Evolutionary conservation across 2,888 invertebrate genomes (phyloP).

Genomic region (Cetonia aurata): DNA sequence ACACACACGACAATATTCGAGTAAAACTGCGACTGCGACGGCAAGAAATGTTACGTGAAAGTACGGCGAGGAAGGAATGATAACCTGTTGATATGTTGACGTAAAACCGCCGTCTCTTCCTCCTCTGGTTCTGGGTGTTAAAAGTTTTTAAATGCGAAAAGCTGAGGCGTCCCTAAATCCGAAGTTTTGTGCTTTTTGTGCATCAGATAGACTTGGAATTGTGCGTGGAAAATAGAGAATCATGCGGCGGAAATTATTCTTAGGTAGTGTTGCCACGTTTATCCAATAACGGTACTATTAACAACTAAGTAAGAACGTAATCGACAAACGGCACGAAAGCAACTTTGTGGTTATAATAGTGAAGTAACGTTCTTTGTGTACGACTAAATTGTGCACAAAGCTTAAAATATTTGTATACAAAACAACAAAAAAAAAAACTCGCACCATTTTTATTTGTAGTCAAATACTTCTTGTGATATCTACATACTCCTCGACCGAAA

Average conservation of each 20-base stretch:
- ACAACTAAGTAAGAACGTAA: background rate
- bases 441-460: conserved; percentile 4
- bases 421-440: conserved; percentile 1
- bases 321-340: background rate
- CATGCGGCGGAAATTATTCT: background rate
- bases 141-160: conserved; percentile 5
- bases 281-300: conserved; percentile 44
- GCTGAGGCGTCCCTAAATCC: background rate
- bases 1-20: background rate
- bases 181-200: background rate
- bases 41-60: conserved; percentile 35
- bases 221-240: background rate
- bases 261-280: conserved; percentile 44
- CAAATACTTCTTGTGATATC: conserved; percentile 34
- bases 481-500: background rate
- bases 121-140: background rate
- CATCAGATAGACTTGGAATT: background rate
- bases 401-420: conserved; percentile 10
- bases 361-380: background rate
- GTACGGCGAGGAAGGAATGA: conserved; percentile 8
- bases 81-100: conserved; percentile 35
- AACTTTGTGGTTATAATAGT: background rate
- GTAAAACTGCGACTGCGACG: conserved; percentile 8
- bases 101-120: background rate
- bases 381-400: too few species aligned